These are phyloP conservation scores for Macrobrachium rosenbergii DNA, from an alignment of 1,140 invertebrate genomes.

Conservation along the genomic window DNA sequence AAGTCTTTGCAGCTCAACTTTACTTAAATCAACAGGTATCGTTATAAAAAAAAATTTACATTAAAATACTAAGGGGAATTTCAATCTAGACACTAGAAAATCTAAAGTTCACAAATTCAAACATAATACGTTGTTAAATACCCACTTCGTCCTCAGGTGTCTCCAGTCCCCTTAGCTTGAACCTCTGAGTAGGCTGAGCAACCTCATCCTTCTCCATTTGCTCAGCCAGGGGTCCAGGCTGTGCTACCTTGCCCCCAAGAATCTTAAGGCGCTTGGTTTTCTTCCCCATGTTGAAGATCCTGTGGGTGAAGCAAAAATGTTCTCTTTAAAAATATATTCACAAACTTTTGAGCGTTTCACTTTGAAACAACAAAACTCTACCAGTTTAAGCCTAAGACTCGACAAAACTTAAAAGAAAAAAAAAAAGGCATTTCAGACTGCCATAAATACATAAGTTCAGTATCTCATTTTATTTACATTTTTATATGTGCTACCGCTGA, in stretches of 20 bases:
- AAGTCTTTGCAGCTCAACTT: too few relatives aligned
- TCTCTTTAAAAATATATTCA: too few relatives aligned
- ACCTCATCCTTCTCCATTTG: constrained; percentile 53
- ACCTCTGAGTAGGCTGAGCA: constrained; percentile 34
- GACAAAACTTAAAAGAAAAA: too few relatives aligned
- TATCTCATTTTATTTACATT: too few relatives aligned
- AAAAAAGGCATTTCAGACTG: too few relatives aligned
- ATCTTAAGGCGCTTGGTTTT: constrained; percentile 55
- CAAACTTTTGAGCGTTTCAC: too few relatives aligned
- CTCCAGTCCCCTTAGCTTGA: constrained; percentile 27
- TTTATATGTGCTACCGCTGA: too few relatives aligned
- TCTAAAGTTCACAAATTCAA: neutral
- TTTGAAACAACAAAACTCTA: too few relatives aligned
- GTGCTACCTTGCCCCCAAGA: constrained; percentile 26
- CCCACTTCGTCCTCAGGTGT: constrained; percentile 45
- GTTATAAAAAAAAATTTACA: neutral
- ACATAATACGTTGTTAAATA: neutral
- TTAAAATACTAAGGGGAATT: neutral
- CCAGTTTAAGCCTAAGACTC: too few relatives aligned
- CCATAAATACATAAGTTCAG: too few relatives aligned
- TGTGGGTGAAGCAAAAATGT: too few relatives aligned
- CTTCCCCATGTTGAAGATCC: too few relatives aligned
- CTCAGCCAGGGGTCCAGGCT: constrained; percentile 44
- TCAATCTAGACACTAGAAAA: neutral
- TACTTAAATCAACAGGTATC: neutral